Conservation (phyloP, 30 jellyfish, hydroid and myxozoan genomes). For the Hydra vulgaris region DNA sequence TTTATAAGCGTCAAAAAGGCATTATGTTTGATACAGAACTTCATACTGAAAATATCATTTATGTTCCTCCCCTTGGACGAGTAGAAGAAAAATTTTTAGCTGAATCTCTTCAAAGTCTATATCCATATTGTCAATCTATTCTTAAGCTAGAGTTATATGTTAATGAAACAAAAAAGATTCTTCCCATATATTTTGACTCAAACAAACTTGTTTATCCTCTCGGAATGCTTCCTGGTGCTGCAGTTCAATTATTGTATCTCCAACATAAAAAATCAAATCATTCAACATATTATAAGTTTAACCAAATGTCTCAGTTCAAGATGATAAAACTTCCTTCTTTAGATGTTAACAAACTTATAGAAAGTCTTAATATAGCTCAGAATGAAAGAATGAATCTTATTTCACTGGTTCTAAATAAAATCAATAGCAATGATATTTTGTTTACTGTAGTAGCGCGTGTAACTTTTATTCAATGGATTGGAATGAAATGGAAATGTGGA, state of each 20-base stretch:
- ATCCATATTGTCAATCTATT: slow-evolving; percentile 4
- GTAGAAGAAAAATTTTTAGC: neutral
- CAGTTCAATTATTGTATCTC: neutral
- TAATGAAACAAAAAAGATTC: neutral
- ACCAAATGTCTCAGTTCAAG: neutral
- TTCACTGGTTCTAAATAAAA: neutral
- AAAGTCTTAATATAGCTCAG: neutral
- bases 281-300: neutral
- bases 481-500: neutral
- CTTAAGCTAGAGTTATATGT: neutral
- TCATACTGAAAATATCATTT: neutral
- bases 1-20: neutral
- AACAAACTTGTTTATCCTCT: slow-evolving; percentile 10
- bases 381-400: neutral
- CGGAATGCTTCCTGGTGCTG: slow-evolving; percentile 20
- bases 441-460: neutral
- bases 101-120: neutral
- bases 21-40: neutral
- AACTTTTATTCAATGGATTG: neutral
- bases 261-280: neutral
- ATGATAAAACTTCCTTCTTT: neutral
- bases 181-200: slow-evolving; percentile 18
- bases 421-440: neutral
- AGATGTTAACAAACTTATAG: neutral
- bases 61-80: neutral